These are phyloP conservation scores for Lanius collurio DNA, from an alignment of 2,113 vertebrate species.

Conservation along the genomic window DNA sequence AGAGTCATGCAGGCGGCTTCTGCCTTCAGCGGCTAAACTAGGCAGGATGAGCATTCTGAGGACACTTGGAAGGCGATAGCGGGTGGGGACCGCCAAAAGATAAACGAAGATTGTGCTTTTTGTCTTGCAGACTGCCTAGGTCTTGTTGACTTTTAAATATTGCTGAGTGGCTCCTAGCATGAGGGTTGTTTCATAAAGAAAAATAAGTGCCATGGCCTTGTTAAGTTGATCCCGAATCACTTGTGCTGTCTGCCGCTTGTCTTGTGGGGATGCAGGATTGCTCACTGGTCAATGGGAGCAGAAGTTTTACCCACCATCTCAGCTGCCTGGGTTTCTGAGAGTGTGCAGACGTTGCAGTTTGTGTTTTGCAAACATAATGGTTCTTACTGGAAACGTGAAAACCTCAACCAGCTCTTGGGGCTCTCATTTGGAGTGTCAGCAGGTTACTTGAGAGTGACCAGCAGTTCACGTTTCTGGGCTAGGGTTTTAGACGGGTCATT, in stretches of 20 bases:
- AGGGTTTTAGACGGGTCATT: background rate
- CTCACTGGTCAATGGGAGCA: background rate
- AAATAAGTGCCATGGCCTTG: background rate
- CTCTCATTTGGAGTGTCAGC: background rate
- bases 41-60: background rate
- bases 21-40: background rate
- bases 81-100: background rate
- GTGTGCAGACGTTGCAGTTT: background rate
- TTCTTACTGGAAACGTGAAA: background rate
- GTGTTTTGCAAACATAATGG: background rate
- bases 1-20: background rate
- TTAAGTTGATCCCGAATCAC: background rate
- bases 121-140: background rate
- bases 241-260: background rate
- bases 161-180: background rate
- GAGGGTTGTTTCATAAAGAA: background rate
- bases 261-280: background rate
- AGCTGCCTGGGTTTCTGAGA: background rate
- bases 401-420: background rate
- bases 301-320: background rate
- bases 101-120: background rate
- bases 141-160: background rate
- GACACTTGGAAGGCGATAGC: background rate
- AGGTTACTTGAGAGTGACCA: background rate
- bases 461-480: background rate